phyloP scores from a whole-genome alignment of 2,888 invertebrate species.

The Oxyscelio sp. region DNA sequence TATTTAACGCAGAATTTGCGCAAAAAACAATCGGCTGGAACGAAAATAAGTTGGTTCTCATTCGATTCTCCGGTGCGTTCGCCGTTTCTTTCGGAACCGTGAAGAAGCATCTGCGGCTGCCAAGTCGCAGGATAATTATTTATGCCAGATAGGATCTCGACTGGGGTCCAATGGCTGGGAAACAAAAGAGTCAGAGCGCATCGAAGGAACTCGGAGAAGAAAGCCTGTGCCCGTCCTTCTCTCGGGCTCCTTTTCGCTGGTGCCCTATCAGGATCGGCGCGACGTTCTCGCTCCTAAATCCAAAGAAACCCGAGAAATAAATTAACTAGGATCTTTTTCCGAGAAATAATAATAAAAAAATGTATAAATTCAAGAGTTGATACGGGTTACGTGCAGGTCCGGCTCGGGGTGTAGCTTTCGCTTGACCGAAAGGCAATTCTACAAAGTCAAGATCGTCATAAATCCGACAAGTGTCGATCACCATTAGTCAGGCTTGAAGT shows the following conservation, averaged over 20 bases:
- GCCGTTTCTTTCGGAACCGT: constrained; percentile 46
- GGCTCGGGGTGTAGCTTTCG: not conserved
- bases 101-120: constrained; percentile 80
- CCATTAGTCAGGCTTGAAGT: constrained; percentile 29
- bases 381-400: not conserved
- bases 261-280: constrained; percentile 62
- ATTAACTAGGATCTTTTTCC: constrained; percentile 36
- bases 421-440: constrained; percentile 2
- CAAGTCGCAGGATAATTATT: constrained; percentile 87
- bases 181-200: constrained; percentile 85
- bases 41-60: constrained; percentile 78
- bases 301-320: constrained; percentile 61
- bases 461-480: constrained; percentile 57
- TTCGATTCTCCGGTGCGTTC: constrained; percentile 52
- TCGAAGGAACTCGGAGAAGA: constrained; percentile 67
- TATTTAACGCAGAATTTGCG: not conserved
- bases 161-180: constrained; percentile 80
- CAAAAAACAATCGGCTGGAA: constrained; percentile 75
- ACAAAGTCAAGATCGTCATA: constrained; percentile 33
- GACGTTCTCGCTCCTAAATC: constrained; percentile 51
- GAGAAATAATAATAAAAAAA: constrained; percentile 33
- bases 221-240: constrained; percentile 46
- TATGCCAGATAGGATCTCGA: constrained; percentile 88
- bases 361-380: constrained; percentile 13
- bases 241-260: constrained; percentile 51